phyloP scores from a whole-genome alignment of 92 coral and sea anemone species.

The Diadumene lineata region DNA sequence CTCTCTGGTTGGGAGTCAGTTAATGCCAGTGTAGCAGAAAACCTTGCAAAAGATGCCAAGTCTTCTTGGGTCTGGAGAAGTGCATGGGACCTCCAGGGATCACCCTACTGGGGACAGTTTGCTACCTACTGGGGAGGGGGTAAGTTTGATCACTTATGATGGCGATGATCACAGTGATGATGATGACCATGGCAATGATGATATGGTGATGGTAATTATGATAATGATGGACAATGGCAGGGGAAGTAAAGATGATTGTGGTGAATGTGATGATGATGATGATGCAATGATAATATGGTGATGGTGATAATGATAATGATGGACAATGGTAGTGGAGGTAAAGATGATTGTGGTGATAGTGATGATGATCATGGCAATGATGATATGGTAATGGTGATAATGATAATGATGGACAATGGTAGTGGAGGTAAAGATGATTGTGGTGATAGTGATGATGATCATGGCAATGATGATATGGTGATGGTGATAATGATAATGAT shows the following conservation, averaged over 20 bases:
- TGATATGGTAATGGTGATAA: not conserved
- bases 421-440: too few relatives aligned
- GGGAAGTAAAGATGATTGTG: not conserved
- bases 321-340: not conserved
- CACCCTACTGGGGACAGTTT: conserved; percentile 88
- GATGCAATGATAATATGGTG: not conserved
- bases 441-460: not conserved
- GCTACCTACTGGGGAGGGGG: conserved; percentile 93
- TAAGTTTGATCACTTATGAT: conserved; percentile 22
- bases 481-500: not conserved
- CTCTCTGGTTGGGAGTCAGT: conserved; percentile 60
- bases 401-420: too few relatives aligned
- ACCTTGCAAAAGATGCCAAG: conserved; percentile 42
- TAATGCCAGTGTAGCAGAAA: conserved; percentile 45
- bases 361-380: not conserved
- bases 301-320: not conserved
- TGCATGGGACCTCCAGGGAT: conserved; percentile 75
- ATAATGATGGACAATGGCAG: too few relatives aligned
- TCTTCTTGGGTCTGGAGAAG: conserved; percentile 79
- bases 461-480: not conserved
- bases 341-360: not conserved
- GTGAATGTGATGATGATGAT: not conserved
- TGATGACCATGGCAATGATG: not conserved
- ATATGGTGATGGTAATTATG: not conserved
- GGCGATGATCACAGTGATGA: too few relatives aligned